Evolutionary conservation across 2,113 vertebrate species (phyloP).

Genomic region (Lepus europaeus): DNA sequence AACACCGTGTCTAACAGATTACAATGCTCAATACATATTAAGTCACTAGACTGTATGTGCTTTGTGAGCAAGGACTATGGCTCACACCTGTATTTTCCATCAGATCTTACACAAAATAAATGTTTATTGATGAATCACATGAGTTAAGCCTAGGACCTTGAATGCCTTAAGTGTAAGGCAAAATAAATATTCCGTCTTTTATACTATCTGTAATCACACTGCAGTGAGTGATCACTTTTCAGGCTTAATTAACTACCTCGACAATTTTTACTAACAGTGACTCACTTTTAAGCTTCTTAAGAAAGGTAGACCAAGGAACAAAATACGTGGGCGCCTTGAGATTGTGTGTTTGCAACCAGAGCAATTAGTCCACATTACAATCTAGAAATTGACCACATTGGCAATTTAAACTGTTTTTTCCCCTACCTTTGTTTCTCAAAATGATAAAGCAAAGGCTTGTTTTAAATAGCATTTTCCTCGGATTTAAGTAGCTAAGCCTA

Average conservation of each 20-base stretch:
- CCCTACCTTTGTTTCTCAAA: slow-evolving; percentile 25
- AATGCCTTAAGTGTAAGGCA: slow-evolving; percentile 19
- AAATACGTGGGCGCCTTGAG: slow-evolving; percentile 17
- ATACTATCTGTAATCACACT: slow-evolving; percentile 50
- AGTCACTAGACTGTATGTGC: slow-evolving; percentile 37
- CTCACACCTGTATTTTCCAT: slow-evolving; percentile 41
- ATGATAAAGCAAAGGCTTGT: slow-evolving; percentile 53
- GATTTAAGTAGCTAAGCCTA: slow-evolving; percentile 33
- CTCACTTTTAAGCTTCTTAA: slow-evolving; percentile 67
- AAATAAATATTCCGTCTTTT: slow-evolving; percentile 59
- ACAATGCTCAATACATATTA: slow-evolving; percentile 36
- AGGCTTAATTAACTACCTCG: slow-evolving; percentile 54
- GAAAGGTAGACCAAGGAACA: slow-evolving; percentile 63
- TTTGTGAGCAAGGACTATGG: slow-evolving; percentile 45
- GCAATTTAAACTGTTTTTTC: slow-evolving; percentile 38
- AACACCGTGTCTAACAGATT: background rate
- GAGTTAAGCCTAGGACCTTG: slow-evolving; percentile 22
- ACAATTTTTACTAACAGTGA: slow-evolving; percentile 54
- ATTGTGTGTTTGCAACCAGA: slow-evolving; percentile 3
- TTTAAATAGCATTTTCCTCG: slow-evolving; percentile 53
- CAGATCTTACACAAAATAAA: slow-evolving; percentile 47
- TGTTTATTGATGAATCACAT: slow-evolving; percentile 59
- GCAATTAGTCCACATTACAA: slow-evolving; percentile 46
- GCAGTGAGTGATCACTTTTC: slow-evolving; percentile 63
- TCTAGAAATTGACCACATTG: slow-evolving; percentile 54